These are phyloP conservation scores for Perizoma affinitatum DNA, from an alignment of 2,888 invertebrate species.

Conservation along the genomic window DNA sequence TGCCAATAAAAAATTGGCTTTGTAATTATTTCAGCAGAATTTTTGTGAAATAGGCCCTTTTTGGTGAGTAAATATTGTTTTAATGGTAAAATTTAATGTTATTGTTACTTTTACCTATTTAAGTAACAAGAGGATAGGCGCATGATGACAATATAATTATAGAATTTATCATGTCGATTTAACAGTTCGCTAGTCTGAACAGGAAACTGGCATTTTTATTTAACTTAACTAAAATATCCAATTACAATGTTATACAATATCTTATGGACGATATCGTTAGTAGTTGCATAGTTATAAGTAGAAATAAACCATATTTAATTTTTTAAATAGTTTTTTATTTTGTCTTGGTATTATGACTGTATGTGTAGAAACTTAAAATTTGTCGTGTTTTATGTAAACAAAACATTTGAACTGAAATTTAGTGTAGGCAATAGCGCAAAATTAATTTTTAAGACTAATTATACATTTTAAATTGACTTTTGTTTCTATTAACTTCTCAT, in stretches of 20 bases:
- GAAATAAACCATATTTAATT: conserved; percentile 25
- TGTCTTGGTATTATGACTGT: neutral
- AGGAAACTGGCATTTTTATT: neutral
- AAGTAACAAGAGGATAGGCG: neutral
- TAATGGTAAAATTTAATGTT: too few relatives aligned
- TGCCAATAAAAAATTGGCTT: conserved; percentile 7
- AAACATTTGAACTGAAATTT: too few relatives aligned
- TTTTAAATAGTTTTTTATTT: conserved; percentile 6
- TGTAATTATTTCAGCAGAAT: neutral
- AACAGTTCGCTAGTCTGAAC: neutral
- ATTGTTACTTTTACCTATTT: too few relatives aligned
- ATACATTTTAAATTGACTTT: too few relatives aligned
- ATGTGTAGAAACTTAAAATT: too few relatives aligned
- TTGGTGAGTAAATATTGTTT: too few relatives aligned
- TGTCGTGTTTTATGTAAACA: too few relatives aligned
- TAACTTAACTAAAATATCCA: neutral
- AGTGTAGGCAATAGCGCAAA: too few relatives aligned
- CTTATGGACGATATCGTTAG: conserved; percentile 18
- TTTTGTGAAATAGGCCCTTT: too few relatives aligned
- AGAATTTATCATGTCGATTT: neutral
- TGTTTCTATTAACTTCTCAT: too few relatives aligned
- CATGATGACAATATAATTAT: conserved; percentile 9
- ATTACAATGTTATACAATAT: neutral
- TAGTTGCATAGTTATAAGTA: conserved; percentile 26
- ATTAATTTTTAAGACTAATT: too few relatives aligned